Percentiles rank a stretch among this genome's conserved stretches.
phyloP scores from a whole-genome alignment of 2,113 vertebrate species.

The Cinclus cinclus region DNA sequence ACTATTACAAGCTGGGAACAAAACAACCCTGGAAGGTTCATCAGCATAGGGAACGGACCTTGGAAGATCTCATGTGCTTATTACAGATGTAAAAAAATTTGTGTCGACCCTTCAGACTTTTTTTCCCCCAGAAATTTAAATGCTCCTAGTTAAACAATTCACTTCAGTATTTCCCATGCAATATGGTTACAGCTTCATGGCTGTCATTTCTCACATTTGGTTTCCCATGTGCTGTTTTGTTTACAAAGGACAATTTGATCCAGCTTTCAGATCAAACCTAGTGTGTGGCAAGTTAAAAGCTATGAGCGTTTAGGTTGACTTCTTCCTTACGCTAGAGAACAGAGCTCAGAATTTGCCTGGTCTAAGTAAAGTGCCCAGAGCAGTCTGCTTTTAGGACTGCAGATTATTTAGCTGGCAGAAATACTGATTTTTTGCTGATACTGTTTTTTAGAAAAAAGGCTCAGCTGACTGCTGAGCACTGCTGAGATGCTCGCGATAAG shows the following conservation, averaged over 20 bases:
- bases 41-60: background rate
- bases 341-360: background rate
- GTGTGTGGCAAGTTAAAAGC: background rate
- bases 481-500: background rate
- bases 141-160: background rate
- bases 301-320: background rate
- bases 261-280: slow-evolving; percentile 9
- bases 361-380: background rate
- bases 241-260: background rate
- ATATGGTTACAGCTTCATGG: background rate
- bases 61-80: background rate
- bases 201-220: background rate
- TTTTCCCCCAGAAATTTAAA: background rate
- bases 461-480: background rate
- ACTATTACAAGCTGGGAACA: background rate
- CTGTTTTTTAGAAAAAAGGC: background rate
- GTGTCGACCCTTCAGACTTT: background rate
- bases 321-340: background rate
- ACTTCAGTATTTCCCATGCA: background rate
- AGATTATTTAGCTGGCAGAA: background rate
- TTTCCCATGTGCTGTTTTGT: background rate
- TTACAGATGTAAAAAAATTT: background rate
- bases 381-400: background rate
- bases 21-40: background rate
- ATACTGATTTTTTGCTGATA: background rate